Evolutionary conservation across 2,113 vertebrate species (phyloP), one percentile per base, ranked within the genome.

Genomic region (Triplophysa tibetana): DNA sequence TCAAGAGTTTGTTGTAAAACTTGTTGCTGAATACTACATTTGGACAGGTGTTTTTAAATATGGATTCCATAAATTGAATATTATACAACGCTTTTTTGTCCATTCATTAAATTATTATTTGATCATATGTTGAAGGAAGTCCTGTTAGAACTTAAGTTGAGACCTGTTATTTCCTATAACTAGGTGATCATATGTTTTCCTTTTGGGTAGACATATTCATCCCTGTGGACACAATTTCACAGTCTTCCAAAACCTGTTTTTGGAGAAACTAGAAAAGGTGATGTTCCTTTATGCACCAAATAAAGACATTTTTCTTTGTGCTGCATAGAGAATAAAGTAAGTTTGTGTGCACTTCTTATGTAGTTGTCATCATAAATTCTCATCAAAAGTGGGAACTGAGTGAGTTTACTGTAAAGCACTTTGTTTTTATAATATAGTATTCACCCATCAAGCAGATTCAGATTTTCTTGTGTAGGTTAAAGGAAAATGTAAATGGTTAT

Each of bases 381-480:
- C 16, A 56, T 19, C n/a, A 17, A 56, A 56, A 19, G 52, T 56
- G 7, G 70, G 19, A 56, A 41, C 29, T 60, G 33, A 54, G 24
- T 38, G 7, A 16, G 13, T 56, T 21, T 13, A 2, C 19, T 5
- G 13, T 12, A 16, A 58, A 58, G 13, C 54, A 73, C 33, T 72
- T 72, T 72, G 17, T 72, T 21, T n/a, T 10, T 19, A 8, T 23
- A 75, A 48, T 41, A 7, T 61, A 48, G 19, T 26, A 7, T 60
- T 74, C n/a, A 74, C 13, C 41, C 73, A 75, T 50, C 41, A 61
- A 45, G 56, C 3, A 21, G 65, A 21, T 45, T 62, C 9, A 75
- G 14, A 2, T n/a, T 74, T 52, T 52, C 5, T 5, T 45, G 8
- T 19, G 26, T 19, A 41, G 29, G 9, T 58, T n/a, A 41, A 43